Percentiles rank a stretch among this genome's conserved stretches.
Conservation (phyloP, 2,113 vertebrate genomes). For the Odobenus rosmarus region DNA sequence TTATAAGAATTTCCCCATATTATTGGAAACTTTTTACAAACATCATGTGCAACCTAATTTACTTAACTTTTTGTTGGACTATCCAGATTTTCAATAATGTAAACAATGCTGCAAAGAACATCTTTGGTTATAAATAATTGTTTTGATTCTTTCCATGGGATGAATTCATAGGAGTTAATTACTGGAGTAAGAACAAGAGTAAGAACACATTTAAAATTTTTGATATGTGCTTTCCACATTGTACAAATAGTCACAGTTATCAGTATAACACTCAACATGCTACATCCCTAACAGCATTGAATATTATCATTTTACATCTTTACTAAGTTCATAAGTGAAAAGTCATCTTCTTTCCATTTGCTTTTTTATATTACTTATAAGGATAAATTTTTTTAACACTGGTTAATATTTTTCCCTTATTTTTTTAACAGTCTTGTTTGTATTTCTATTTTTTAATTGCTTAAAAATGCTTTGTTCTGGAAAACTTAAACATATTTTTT, state of each 20-base stretch:
- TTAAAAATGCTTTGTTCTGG: conserved; percentile 11
- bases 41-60: not conserved
- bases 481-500: not conserved
- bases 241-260: not conserved
- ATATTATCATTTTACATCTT: conserved; percentile 32
- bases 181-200: not conserved
- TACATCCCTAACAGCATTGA: not conserved
- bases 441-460: not conserved
- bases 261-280: not conserved
- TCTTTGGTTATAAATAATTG: conserved; percentile 38
- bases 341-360: not conserved
- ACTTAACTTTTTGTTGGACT: conserved; percentile 27
- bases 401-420: not conserved
- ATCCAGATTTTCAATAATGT: conserved; percentile 4
- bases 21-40: conserved; percentile 5
- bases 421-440: not conserved
- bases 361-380: conserved; percentile 40
- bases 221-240: not conserved
- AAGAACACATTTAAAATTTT: conserved; percentile 28
- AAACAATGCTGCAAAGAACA: conserved; percentile 18
- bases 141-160: not conserved
- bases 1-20: not conserved
- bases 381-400: not conserved
- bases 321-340: conserved; percentile 5
- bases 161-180: conserved; percentile 14